phyloP scores from a whole-genome alignment of 23 tunicate species.

The Oikopleura albicans region DNA sequence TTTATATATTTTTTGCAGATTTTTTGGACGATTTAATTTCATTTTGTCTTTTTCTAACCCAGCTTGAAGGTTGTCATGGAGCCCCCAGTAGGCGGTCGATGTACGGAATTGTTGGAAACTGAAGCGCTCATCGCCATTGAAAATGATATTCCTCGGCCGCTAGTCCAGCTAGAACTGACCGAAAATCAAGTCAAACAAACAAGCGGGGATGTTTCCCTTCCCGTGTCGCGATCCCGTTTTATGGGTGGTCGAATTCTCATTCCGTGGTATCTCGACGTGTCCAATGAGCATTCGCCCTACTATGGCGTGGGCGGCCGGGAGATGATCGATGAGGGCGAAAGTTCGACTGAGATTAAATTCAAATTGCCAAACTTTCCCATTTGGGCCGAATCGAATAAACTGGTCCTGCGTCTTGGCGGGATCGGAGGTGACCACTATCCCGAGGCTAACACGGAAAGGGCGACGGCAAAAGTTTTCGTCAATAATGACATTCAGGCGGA shows the following conservation, averaged over 20 bases:
- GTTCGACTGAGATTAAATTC: constrained; percentile 13
- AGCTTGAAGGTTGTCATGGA: background rate
- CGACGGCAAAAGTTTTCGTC: background rate
- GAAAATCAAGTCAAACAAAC: background rate
- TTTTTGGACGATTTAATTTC: too few relatives aligned
- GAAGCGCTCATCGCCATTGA: background rate
- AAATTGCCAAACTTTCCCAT: constrained; percentile 12
- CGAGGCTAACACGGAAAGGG: background rate
- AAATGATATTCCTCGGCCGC: constrained; percentile 1
- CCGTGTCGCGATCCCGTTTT: background rate
- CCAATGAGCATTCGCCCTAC: constrained; percentile 10
- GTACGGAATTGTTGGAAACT: background rate
- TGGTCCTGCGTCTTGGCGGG: background rate
- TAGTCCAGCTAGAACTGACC: background rate
- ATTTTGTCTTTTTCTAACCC: too few relatives aligned
- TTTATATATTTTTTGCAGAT: too few relatives aligned
- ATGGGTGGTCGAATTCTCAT: constrained; percentile 13
- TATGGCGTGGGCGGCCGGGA: constrained; percentile 17
- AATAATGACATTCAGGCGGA: constrained; percentile 11
- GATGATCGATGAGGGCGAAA: constrained; percentile 15
- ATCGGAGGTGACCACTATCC: constrained; percentile 7
- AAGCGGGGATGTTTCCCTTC: background rate
- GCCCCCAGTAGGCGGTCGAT: constrained; percentile 7
- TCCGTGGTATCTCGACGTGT: constrained; percentile 7
- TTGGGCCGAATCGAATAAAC: constrained; percentile 11